Percentiles rank a stretch among this genome's conserved stretches.
Evolutionary conservation across 2,113 vertebrate genomes (phyloP).

Genomic region (Columbina picui): DNA sequence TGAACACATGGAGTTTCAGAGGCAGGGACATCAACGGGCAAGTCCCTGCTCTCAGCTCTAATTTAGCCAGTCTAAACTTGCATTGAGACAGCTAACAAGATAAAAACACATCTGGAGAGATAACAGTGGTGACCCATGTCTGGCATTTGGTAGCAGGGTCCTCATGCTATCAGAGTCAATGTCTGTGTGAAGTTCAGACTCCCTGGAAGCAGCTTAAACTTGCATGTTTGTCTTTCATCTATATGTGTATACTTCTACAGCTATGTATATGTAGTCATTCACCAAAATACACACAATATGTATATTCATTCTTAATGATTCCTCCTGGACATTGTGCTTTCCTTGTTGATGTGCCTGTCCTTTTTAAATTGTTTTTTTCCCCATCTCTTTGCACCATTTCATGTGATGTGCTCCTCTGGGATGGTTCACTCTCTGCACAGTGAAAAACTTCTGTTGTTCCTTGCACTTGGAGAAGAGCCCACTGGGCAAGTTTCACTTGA

Average conservation of each 20-base stretch:
- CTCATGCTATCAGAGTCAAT: background rate
- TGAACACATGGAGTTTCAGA: background rate
- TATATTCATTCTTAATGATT: background rate
- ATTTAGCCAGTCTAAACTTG: background rate
- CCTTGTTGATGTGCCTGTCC: background rate
- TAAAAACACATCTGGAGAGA: background rate
- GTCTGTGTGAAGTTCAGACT: background rate
- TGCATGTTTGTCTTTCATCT: background rate
- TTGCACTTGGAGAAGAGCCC: background rate
- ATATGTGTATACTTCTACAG: fast-evolving
- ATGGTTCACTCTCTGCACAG: background rate
- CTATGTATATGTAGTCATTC: background rate
- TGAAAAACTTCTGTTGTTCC: background rate
- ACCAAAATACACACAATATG: background rate
- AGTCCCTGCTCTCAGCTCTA: background rate
- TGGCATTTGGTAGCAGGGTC: background rate
- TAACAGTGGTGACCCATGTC: background rate
- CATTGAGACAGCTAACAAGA: background rate
- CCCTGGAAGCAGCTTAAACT: background rate
- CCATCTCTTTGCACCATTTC: background rate
- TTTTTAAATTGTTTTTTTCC: too few species aligned
- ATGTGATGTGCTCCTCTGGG: background rate
- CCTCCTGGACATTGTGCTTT: background rate
- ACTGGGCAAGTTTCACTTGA: background rate
- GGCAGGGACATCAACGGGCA: background rate